Conservation (phyloP, 2,113 vertebrate genomes). For the Ciconia stormi region DNA sequence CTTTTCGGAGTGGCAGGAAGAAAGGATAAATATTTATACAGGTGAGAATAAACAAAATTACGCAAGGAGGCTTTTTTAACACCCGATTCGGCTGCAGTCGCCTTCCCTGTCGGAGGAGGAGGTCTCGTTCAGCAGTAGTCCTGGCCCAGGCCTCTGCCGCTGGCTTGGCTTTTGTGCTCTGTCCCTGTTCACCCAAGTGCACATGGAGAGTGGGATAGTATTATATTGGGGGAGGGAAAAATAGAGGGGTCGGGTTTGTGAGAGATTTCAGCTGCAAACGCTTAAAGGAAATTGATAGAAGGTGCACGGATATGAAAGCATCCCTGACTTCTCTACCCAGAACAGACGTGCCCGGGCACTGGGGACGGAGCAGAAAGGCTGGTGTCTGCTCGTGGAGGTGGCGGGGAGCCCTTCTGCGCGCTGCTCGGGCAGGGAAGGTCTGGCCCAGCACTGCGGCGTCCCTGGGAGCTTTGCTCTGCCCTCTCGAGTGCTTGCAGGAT, state of each 20-base stretch:
- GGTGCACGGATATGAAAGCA: fast-evolving
- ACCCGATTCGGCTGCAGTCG: fast-evolving
- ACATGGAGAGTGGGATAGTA: neutral
- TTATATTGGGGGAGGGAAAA: neutral
- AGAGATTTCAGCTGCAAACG: neutral
- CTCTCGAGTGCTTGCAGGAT: neutral
- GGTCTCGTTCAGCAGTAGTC: neutral
- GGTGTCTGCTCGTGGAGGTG: fast-evolving
- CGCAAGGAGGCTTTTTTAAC: neutral
- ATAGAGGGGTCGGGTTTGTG: neutral
- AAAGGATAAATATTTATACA: neutral
- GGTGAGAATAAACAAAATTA: neutral
- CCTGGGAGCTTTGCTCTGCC: neutral
- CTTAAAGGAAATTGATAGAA: fast-evolving
- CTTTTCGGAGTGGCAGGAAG: neutral
- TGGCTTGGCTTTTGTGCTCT: neutral
- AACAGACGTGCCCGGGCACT: fast-evolving
- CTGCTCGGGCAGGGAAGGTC: neutral
- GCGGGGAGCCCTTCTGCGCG: neutral
- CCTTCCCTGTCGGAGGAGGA: neutral
- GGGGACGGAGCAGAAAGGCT: neutral
- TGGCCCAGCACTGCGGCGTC: neutral
- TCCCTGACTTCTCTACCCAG: neutral
- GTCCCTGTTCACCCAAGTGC: neutral
- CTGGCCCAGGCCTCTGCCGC: neutral